Base-by-base conservation (phyloP, 2,113 vertebrate genomes). In the Vidua chalybeata region DNA sequence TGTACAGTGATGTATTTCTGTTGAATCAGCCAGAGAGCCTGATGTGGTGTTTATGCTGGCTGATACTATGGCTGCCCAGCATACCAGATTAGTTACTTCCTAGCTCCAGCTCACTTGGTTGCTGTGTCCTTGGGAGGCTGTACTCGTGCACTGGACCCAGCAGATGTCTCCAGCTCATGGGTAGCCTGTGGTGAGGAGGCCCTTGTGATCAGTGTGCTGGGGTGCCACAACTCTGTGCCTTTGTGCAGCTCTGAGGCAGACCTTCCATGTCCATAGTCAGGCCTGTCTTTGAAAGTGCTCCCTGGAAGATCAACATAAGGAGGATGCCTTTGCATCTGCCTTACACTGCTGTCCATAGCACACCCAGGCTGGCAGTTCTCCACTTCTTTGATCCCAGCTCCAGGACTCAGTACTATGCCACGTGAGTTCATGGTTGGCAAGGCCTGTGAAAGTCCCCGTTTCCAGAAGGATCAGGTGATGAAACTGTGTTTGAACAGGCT, bases 141-240 rank as follows among this genome's bases (percentile, higher is more conserved):
- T 19, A 22, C 51, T 21, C 0, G 0, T 21, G 51, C n/a, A 4
- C 11, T 55, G 33, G 28, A 35, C 31, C 39, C 78, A 46, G 43
- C 58, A 76, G 49, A 14, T 4, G 3, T 43, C 12, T 58, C 45
- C 64, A 79, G 35, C 27, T 64, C 3, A 2, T 0, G 7, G 35
- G 45, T 56, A 82, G 33, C 14, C 35, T 48, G 33, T 0, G 0
- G 21, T 75, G 52, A 81, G 52, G 20, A 48, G 7, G 7, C 2
- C 11, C 23, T 43, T 63, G 24, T 23, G 41, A 67, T 10, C 31
- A 35, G 18, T 0, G 2, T 31, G 7, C 28, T 5, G 7, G 30
- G 35, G 19, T 4, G 23, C 20, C n/a, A 41, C 3, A 66, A 3
- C 30, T 11, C 16, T 0, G 0, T 6, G 5, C 39, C 39, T 71